Percentiles rank a stretch among this genome's conserved stretches.
phyloP scores from a whole-genome alignment of 2,797 vertebrate genomes.

The Smutsia temminckii region DNA sequence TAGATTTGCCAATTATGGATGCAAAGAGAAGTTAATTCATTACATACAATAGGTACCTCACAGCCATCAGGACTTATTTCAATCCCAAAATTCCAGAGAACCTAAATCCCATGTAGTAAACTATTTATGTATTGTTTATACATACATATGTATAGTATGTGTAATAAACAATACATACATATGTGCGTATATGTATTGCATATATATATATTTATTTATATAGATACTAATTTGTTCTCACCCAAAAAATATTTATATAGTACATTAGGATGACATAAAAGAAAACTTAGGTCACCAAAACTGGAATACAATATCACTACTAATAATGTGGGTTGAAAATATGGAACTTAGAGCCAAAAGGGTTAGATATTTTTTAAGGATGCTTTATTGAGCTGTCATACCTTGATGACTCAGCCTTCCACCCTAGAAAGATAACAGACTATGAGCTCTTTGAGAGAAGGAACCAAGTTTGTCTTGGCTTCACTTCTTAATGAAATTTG shows the following conservation, averaged over 20 bases:
- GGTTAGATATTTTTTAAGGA: not conserved
- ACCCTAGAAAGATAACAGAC: not conserved
- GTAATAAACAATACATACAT: too few species aligned
- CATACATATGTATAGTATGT: not conserved
- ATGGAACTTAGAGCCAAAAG: not conserved
- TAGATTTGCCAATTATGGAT: not conserved
- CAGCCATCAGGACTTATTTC: not conserved
- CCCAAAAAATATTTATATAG: too few species aligned
- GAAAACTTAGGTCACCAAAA: not conserved
- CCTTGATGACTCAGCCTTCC: not conserved
- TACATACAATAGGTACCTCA: not conserved
- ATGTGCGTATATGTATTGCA: not conserved
- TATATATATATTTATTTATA: not conserved
- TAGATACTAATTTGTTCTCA: not conserved
- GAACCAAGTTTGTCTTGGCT: not conserved
- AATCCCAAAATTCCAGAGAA: not conserved
- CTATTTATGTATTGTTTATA: not conserved
- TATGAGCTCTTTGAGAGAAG: not conserved
- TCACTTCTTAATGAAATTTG: not conserved
- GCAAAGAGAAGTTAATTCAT: not conserved
- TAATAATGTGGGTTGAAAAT: not conserved
- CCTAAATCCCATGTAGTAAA: not conserved
- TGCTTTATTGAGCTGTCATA: not conserved
- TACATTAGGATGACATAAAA: not conserved
- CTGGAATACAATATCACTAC: not conserved